Evolutionary conservation across 1,140 invertebrate species (phyloP).

Genomic region (Dinoponera quadriceps): DNA sequence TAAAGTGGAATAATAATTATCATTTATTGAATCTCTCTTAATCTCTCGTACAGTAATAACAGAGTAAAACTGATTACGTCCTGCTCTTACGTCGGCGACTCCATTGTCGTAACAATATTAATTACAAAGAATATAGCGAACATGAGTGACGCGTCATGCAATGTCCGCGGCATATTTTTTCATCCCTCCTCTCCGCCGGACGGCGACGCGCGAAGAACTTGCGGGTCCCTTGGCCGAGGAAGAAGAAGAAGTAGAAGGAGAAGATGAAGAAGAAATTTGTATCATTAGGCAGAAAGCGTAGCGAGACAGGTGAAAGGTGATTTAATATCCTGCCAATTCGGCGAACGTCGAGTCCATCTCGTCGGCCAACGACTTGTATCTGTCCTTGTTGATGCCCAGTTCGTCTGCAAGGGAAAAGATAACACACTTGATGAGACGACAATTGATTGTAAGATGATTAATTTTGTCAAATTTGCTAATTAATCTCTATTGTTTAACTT

Average conservation of each 20-base stretch:
- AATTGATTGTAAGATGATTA: too few relatives aligned
- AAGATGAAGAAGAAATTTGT: neutral
- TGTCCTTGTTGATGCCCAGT: conserved; percentile 99
- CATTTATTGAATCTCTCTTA: conserved; percentile 71
- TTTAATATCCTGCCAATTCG: conserved; percentile 95
- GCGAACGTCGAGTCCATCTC: conserved; percentile 97
- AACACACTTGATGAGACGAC: too few relatives aligned
- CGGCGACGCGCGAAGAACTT: conserved; percentile 32
- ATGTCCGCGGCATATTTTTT: neutral
- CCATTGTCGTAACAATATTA: conserved; percentile 64
- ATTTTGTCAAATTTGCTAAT: too few relatives aligned
- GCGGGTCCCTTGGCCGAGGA: conserved; percentile 2
- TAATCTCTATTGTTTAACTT: too few relatives aligned
- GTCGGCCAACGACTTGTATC: conserved; percentile 98
- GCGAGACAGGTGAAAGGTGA: conserved; percentile 23
- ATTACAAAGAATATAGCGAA: conserved; percentile 54
- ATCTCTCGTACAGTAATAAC: conserved; percentile 73
- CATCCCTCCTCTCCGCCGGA: conserved; percentile 1
- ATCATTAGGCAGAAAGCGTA: conserved; percentile 57
- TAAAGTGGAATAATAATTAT: conserved; percentile 11
- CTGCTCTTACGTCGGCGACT: conserved; percentile 56
- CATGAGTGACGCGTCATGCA: neutral
- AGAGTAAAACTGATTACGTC: conserved; percentile 70
- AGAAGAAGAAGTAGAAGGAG: conserved; percentile 5
- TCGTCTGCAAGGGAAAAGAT: conserved; percentile 91